Conservation (phyloP, 1,140 invertebrate species). For the Aradophagus sp. region DNA sequence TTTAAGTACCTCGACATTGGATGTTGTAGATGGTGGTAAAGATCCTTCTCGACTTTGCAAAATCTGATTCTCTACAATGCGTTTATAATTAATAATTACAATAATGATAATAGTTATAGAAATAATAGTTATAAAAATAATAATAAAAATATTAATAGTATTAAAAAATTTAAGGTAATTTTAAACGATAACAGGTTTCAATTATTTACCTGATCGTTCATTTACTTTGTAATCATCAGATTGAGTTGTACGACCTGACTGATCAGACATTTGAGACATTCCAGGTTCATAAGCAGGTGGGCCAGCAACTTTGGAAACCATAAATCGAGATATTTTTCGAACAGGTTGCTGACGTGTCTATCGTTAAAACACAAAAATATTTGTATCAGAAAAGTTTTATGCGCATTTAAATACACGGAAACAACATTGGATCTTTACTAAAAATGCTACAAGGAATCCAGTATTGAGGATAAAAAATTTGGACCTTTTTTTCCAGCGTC, state of each 20-base stretch:
- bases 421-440: no score
- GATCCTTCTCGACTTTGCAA: constrained; percentile 70
- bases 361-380: no score
- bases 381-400: no score
- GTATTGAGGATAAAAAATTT: no score
- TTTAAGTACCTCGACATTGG: no score
- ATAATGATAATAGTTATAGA: background rate
- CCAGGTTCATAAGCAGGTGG: constrained; percentile 59
- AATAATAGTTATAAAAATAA: constrained; percentile 10
- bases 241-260: constrained; percentile 55
- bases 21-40: constrained; percentile 63
- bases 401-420: no score
- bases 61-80: constrained; percentile 52
- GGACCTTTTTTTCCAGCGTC: no score
- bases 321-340: constrained; percentile 75
- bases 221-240: constrained; percentile 54
- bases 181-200: no score
- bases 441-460: no score
- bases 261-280: constrained; percentile 43
- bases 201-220: constrained; percentile 36
- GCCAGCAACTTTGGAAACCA: constrained; percentile 75
- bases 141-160: constrained; percentile 4
- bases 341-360: constrained; percentile 65
- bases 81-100: constrained; percentile 2
- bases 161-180: no score